Evolutionary conservation across 2,113 vertebrate species (phyloP), one percentile per base, ranked within the genome.

Genomic region (Dendropsophus ebraccatus): DNA sequence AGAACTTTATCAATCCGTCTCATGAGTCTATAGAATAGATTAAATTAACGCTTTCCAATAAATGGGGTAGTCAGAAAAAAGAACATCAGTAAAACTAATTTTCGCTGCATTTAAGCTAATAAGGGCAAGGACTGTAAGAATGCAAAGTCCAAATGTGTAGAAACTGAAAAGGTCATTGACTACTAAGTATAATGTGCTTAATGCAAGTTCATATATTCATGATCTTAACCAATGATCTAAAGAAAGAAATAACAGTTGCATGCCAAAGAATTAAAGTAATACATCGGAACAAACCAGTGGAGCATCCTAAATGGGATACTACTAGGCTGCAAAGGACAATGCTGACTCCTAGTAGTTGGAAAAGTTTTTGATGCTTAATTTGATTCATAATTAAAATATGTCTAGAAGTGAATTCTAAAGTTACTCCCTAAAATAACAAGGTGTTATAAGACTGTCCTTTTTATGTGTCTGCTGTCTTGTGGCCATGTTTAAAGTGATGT

Each of bases 91-190:
- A 77, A 77, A 52, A 49, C n/a, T 77, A 0, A 77, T 17, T 49
- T 77, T 52, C 45, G 13, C 30, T 54, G n/a, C 12, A 70, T 23
- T 70, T 41, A 17, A 52, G 28, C 23, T 76, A 35, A 56, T 52
- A 17, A 30, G 16, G 74, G 41, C 72, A 74, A 25, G 28, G 35
- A 60, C 17, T 58, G 52, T 11, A 75, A 62, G 82, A 75, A 75
- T 21, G 25, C 52, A 11, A 2, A 84, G 45, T 9, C 6, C 52
- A 75, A 75, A 56, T 72, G 49, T 60, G 52, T 60, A 84, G 73
- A 58, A 84, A 74, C 54, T 74, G 82, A 84, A 75, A 75, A 84
- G 69, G 70, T 84, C 82, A 84, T 19, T 75, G 52, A 56, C 30
- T 75, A 60, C 82, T 84, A 75, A 84, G 50, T 45, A 75, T 50